Evolutionary conservation across 2,888 invertebrate genomes (phyloP), one percentile per base, ranked within the genome.

Genomic region (Hyppa rectilinea): DNA sequence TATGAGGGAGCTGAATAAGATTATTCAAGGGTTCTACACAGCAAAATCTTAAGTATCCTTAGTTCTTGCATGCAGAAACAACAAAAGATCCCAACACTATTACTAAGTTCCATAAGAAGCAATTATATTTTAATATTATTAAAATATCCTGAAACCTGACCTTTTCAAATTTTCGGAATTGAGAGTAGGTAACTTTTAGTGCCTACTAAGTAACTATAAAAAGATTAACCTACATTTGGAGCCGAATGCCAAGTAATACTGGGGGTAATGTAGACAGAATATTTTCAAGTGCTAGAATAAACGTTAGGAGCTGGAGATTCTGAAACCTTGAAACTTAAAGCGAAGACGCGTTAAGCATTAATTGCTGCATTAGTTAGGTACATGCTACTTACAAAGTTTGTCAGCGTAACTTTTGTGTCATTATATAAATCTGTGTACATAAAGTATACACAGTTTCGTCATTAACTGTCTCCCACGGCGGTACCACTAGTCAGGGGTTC

Each of bases 401-500:
- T 29, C 49, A 56, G 50, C 20, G 47, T 43, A 60, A 66, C 50
- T 43, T 79, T 52, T n/a, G 52, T 47, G 56, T 47, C 61, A 73
- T 58, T 52, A 52, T 26, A 45, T 47, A 58, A 58, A 75, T 47
- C 29, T 49, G 17, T 49, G 49, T 49, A 45, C 23, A 47, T 75
- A 75, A 75, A 52, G 31, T 52, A 49, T 26, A 52, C 20, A 45
- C 26, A 43, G 50, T 49, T 23, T 50, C 38, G 34, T 77, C 71
- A 77, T 83, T 77, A 81, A 52, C 64, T 61, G 50, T 63, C 47
- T 73, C n/a, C 49, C 12, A 59, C 58, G 23, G 52, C 17, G 56
- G 40, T 34, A 26, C 62, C 34, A 59, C 53, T 61, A 31, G 66
- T 50, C 43, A 23, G 7, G 34, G 23, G 29, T 58, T 31, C 59